Base-by-base conservation (phyloP, 1,140 invertebrate genomes). In the Danaus melanippus region DNA sequence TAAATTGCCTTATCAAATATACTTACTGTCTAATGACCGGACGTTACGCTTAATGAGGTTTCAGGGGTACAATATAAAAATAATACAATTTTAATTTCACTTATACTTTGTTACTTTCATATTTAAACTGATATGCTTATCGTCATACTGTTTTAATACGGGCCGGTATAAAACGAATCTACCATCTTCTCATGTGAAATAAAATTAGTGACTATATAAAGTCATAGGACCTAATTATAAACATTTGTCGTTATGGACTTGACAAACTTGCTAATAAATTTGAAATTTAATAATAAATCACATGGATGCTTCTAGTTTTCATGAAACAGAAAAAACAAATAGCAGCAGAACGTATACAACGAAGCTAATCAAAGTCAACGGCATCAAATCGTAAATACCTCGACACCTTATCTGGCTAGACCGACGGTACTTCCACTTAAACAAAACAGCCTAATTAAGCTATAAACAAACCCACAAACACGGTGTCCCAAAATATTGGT, bases 361-460 rank as follows among this genome's bases (percentile, higher is more conserved):
- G 64, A 68, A 68, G 57, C 58, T 55, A 64, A 69, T 69, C 55
- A 61, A 67, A 64, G 53, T 64, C 74, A 70, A 55, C 63, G 67
- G 69, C 75, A 80, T 74, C 73, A 71, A 76, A 82, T 80, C 78
- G 83, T 86, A 86, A 84, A 86, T 86, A 77, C 77, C 76, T 71
- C 79, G 66, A 80, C 82, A 83, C 80, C 76, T 82, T 84, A 86
- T 86, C 83, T 66, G 67, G 62, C 76, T 79, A 79, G 74, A 77
- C 66, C 62, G 73, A 71, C 65, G 69, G 61, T 57, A 64, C 62
- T 77, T 69, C 75, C 69, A 78, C 64, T 83, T 78, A 82, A 75
- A 84, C 83, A 86, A 83, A 86, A 84, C 81, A 83, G 83, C 71
- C 80, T 86, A 86, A 86, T 86, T 86, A 86, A 86, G 83, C 79